These are phyloP conservation scores for Umimayanthus kanabou DNA, from an alignment of 92 coral and sea anemone species.

Conservation along the genomic window DNA sequence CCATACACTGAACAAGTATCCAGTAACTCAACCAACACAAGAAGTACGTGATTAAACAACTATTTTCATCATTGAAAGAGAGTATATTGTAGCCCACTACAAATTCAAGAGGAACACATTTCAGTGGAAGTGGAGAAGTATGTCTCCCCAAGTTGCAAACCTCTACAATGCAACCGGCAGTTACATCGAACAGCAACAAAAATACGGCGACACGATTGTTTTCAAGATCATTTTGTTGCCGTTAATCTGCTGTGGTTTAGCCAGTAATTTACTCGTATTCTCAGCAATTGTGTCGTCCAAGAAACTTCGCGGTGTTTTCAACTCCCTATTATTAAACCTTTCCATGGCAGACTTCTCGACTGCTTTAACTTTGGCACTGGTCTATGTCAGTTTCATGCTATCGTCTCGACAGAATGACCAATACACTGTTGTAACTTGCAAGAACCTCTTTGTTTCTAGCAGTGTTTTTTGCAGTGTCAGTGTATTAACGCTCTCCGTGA, in stretches of 20 bases:
- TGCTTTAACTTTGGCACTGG: not conserved
- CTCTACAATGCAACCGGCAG: not conserved
- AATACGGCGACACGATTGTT: not conserved
- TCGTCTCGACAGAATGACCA: not conserved
- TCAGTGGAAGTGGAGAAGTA: not conserved
- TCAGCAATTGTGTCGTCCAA: slow-evolving; percentile 11
- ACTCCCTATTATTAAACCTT: not conserved
- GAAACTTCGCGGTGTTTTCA: slow-evolving; percentile 8
- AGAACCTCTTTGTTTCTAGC: not conserved
- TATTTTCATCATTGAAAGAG: too few species aligned
- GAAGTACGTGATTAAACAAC: too few species aligned
- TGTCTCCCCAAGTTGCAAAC: not conserved
- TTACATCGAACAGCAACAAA: not conserved
- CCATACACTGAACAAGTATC: too few species aligned
- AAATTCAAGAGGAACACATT: not conserved
- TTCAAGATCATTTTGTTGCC: slow-evolving; percentile 7
- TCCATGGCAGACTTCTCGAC: not conserved
- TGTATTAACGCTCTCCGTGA: not conserved
- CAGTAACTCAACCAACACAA: too few species aligned
- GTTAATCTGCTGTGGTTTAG: not conserved
- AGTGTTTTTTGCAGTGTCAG: not conserved
- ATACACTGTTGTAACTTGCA: not conserved
- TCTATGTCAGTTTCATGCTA: not conserved
- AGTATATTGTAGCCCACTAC: not conserved
- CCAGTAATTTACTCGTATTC: slow-evolving; percentile 7